A percentile compares a stretch with the other conserved stretches of the same genome.
Conservation (phyloP, 2,113 vertebrate genomes). For the Promerops cafer region DNA sequence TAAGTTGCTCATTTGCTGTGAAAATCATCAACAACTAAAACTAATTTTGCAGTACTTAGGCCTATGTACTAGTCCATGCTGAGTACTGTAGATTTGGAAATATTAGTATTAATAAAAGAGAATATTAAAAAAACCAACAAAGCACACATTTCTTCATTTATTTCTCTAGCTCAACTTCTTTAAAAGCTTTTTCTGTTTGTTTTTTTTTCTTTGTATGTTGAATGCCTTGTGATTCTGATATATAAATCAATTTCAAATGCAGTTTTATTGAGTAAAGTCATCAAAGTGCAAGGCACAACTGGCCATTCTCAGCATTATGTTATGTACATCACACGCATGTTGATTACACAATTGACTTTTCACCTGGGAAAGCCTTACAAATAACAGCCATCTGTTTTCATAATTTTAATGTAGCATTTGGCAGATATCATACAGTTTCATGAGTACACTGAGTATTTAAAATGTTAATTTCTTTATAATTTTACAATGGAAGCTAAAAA, state of each 20-base stretch:
- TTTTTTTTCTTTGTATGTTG: neutral
- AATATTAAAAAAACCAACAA: neutral
- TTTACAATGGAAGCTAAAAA: neutral
- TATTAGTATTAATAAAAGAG: neutral
- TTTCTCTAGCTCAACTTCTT: neutral
- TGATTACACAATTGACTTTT: neutral
- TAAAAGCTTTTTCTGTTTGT: neutral
- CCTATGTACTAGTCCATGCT: neutral
- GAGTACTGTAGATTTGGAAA: neutral
- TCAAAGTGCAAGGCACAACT: neutral
- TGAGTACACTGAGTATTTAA: neutral
- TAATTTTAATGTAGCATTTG: neutral
- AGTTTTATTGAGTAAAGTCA: neutral
- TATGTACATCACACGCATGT: rapidly evolving
- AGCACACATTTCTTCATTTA: neutral
- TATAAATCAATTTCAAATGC: neutral
- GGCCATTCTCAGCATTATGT: neutral
- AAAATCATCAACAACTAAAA: neutral
- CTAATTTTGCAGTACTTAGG: neutral
- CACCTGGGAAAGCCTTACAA: neutral
- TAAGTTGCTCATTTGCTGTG: neutral
- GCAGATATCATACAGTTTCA: neutral
- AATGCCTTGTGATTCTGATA: neutral
- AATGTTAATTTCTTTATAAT: neutral
- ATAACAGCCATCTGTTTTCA: neutral